phyloP scores from a whole-genome alignment of 2,797 vertebrate species.

The Psittacula derbiana region DNA sequence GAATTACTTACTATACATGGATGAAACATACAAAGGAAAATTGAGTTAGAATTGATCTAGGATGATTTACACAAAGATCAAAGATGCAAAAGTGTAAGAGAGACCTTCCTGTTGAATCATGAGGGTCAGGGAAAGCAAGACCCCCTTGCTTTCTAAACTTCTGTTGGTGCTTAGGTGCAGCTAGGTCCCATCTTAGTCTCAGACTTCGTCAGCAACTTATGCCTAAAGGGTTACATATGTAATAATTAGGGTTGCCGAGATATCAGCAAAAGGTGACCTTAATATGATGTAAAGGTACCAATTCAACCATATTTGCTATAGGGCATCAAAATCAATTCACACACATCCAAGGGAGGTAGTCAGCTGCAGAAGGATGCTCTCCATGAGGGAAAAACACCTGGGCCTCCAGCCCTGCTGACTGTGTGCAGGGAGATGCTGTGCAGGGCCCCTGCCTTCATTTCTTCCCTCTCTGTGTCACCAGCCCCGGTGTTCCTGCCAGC shows the following conservation, averaged over 20 bases:
- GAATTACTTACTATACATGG: neutral
- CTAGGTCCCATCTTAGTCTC: neutral
- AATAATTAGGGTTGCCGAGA: neutral
- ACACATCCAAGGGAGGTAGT: neutral
- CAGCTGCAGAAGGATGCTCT: neutral
- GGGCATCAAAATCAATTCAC: neutral
- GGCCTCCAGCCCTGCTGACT: no score
- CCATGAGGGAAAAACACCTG: neutral
- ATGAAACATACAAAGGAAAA: neutral
- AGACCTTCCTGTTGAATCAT: neutral
- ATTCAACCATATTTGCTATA: neutral
- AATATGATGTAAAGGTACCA: neutral
- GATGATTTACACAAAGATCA: neutral
- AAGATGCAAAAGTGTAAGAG: neutral
- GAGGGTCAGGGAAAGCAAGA: neutral
- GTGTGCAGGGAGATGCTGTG: neutral
- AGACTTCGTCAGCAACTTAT: neutral
- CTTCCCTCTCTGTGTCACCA: no score
- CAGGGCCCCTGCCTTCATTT: rapidly evolving
- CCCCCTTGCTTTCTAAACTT: neutral
- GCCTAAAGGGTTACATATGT: neutral
- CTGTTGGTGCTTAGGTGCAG: neutral
- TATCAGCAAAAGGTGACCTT: neutral
- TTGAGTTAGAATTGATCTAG: neutral
- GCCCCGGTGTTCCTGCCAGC: neutral